Evolutionary conservation across 2,888 invertebrate genomes (phyloP).

Genomic region (Ichneumoninae sp.): DNA sequence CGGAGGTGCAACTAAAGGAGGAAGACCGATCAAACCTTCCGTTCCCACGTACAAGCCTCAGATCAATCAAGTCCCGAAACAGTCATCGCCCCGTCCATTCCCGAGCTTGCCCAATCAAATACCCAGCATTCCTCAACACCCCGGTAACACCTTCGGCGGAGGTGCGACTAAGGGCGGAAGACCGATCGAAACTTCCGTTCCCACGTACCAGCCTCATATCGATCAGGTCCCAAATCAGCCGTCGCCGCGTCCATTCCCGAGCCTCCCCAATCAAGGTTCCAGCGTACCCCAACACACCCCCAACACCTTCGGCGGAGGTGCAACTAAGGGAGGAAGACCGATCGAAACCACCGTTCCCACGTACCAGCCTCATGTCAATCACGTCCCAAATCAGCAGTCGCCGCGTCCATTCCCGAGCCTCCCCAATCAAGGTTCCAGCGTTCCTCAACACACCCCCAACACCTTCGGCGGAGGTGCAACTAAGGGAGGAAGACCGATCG

Average conservation of each 20-base stretch:
- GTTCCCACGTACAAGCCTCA: background rate
- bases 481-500: slow-evolving; percentile 40
- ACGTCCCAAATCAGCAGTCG: slow-evolving; percentile 48
- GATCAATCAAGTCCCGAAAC: slow-evolving; percentile 22
- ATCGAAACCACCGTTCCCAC: background rate
- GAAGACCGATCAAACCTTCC: slow-evolving; percentile 17
- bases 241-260: slow-evolving; percentile 81
- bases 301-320: slow-evolving; percentile 52
- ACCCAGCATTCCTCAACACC: slow-evolving; percentile 77
- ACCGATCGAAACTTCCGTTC: slow-evolving; percentile 6
- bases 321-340: slow-evolving; percentile 51
- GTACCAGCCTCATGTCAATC: slow-evolving; percentile 45
- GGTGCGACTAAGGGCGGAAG: slow-evolving; percentile 50
- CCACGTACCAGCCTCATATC: slow-evolving; percentile 41
- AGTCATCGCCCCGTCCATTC: slow-evolving; percentile 78
- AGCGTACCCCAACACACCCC: slow-evolving; percentile 74
- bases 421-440: slow-evolving; percentile 1
- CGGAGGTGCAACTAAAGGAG: slow-evolving; percentile 51
- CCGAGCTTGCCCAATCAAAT: slow-evolving; percentile 74
- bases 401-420: slow-evolving; percentile 82
- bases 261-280: slow-evolving; percentile 73
- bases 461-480: slow-evolving; percentile 53
- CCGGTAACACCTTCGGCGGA: slow-evolving; percentile 47
- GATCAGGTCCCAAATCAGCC: slow-evolving; percentile 29
- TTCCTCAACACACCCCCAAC: slow-evolving; percentile 70